phyloP scores from a whole-genome alignment of 2,113 vertebrate genomes.

The Nerophis lumbriciformis region DNA sequence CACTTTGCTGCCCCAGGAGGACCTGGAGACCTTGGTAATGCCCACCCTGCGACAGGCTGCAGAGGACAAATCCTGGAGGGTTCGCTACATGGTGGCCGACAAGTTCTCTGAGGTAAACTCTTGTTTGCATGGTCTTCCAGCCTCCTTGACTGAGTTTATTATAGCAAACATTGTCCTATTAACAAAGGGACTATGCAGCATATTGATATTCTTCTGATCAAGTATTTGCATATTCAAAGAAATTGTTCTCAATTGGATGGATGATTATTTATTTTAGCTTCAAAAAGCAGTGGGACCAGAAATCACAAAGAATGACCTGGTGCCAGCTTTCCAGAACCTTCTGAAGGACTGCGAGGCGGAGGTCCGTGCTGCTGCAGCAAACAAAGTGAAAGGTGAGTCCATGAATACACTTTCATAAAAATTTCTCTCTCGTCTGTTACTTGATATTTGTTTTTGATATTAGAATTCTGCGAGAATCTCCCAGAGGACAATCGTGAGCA shows the following conservation, averaged over 20 bases:
- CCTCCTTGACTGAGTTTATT: too few species aligned
- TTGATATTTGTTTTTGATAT: constrained; percentile 13
- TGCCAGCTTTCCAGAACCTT: constrained; percentile 87
- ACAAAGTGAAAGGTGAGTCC: constrained; percentile 85
- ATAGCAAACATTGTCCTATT: not conserved
- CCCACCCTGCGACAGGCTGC: constrained; percentile 82
- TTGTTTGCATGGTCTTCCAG: not conserved
- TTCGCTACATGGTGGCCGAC: constrained; percentile 91
- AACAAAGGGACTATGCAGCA: not conserved
- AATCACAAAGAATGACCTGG: constrained; percentile 85
- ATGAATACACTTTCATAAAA: not conserved
- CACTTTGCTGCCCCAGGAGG: constrained; percentile 80
- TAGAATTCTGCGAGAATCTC: constrained; percentile 89
- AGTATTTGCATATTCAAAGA: not conserved
- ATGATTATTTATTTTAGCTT: constrained; percentile 66
- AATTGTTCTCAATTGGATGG: not conserved
- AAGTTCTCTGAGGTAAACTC: constrained; percentile 83
- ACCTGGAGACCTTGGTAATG: constrained; percentile 84
- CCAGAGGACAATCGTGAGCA: constrained; percentile 82
- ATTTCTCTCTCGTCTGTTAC: not conserved
- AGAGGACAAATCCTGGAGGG: constrained; percentile 90
- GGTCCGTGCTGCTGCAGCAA: constrained; percentile 83
- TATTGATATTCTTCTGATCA: too few species aligned
- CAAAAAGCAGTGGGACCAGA: constrained; percentile 88
- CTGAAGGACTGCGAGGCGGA: constrained; percentile 90